phyloP scores from a whole-genome alignment of 2,113 vertebrate genomes.

The Lasiurus cinereus region DNA sequence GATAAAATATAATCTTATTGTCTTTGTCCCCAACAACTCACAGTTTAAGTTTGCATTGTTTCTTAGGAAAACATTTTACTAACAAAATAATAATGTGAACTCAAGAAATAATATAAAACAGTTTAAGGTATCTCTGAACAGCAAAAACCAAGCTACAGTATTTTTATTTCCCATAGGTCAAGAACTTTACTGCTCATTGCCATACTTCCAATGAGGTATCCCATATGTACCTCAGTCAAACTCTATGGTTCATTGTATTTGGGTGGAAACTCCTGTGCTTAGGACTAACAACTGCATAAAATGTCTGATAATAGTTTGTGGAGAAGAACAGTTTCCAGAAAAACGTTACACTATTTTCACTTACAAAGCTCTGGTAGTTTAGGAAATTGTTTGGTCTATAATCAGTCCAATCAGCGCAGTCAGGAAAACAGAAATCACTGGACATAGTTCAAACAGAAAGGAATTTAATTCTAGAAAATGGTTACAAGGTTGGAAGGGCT shows the following conservation, averaged over 20 bases:
- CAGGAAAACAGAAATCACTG: slow-evolving; percentile 30
- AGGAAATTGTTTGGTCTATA: background rate
- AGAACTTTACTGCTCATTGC: background rate
- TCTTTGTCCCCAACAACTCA: background rate
- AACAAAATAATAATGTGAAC: slow-evolving; percentile 12
- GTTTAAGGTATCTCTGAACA: background rate
- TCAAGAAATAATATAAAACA: slow-evolving; percentile 23
- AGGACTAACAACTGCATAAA: background rate
- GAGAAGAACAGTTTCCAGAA: background rate
- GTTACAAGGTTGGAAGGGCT: background rate
- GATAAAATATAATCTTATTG: background rate
- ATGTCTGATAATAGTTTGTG: background rate
- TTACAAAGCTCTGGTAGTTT: background rate
- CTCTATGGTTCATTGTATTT: background rate
- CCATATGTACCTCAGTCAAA: background rate
- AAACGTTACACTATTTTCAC: background rate
- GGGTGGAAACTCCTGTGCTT: background rate
- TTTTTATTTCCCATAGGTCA: background rate
- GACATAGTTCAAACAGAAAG: slow-evolving; percentile 50
- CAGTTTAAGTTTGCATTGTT: slow-evolving; percentile 11
- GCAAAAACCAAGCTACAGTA: background rate
- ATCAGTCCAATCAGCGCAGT: background rate
- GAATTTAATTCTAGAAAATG: slow-evolving; percentile 33
- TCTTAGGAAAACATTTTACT: slow-evolving; percentile 16
- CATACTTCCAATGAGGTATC: background rate